Conservation (phyloP, 2,888 invertebrate genomes). For the Oligia fasciuncula region DNA sequence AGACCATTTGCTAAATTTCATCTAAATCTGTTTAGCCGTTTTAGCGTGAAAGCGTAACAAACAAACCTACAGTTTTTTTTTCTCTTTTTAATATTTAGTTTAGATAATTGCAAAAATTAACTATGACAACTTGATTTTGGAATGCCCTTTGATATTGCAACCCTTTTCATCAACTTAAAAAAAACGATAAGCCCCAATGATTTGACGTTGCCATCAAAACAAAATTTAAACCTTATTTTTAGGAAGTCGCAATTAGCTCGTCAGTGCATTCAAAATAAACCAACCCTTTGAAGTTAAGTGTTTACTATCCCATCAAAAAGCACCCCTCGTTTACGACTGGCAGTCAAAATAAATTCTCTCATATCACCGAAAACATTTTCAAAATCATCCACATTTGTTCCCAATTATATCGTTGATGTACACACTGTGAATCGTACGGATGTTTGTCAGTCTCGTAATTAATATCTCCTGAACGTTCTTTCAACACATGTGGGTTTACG, state of each 20-base stretch:
- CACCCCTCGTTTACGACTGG: constrained; percentile 58
- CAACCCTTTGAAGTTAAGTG: constrained; percentile 69
- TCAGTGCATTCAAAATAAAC: constrained; percentile 61
- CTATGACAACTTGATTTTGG: neutral
- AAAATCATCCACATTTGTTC: constrained; percentile 83
- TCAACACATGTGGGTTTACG: constrained; percentile 83
- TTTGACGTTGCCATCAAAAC: constrained; percentile 38
- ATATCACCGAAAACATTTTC: constrained; percentile 65
- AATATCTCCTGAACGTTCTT: constrained; percentile 79
- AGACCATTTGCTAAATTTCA: neutral
- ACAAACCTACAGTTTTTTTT: neutral
- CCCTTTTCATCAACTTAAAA: neutral
- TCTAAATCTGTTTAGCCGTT: neutral
- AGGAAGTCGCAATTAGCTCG: constrained; percentile 64
- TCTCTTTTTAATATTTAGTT: neutral
- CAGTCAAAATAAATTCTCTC: constrained; percentile 73
- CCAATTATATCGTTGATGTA: constrained; percentile 87
- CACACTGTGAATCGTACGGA: constrained; percentile 81
- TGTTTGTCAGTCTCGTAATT: constrained; percentile 81
- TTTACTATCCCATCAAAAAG: constrained; percentile 66
- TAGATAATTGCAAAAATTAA: neutral
- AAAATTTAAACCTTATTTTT: constrained; percentile 57
- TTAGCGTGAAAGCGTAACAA: neutral
- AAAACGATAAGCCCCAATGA: constrained; percentile 13
- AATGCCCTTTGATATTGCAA: constrained; percentile 5